Percentiles rank a stretch among this genome's conserved stretches.
phyloP scores from a whole-genome alignment of 2,113 vertebrate genomes.

The Labrus mixtus region DNA sequence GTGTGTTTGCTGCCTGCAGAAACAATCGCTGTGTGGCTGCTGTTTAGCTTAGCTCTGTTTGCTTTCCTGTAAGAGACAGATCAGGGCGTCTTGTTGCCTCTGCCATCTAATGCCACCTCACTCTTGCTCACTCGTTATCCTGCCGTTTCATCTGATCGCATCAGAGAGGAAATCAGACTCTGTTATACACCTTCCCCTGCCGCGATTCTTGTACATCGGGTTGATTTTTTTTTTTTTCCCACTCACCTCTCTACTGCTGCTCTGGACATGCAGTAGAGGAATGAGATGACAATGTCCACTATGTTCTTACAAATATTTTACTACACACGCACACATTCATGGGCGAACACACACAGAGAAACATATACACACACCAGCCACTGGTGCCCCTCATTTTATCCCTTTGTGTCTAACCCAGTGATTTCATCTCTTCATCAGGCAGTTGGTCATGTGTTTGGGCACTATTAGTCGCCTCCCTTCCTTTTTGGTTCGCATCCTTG shows the following conservation, averaged over 20 bases:
- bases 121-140: conserved; percentile 17
- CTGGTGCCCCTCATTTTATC: conserved; percentile 73
- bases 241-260: background rate
- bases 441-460: conserved; percentile 65
- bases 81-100: conserved; percentile 35
- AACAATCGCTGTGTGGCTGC: conserved; percentile 12
- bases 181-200: conserved; percentile 41
- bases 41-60: conserved; percentile 16
- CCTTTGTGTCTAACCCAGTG: conserved; percentile 76
- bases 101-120: conserved; percentile 1
- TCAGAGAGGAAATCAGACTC: conserved; percentile 42
- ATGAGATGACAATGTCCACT: background rate
- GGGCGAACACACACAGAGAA: conserved; percentile 10
- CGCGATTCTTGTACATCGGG: conserved; percentile 24
- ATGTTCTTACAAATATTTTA: conserved; percentile 27
- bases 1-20: conserved; percentile 31
- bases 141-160: conserved; percentile 32
- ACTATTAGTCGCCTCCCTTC: conserved; percentile 68
- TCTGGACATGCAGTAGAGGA: background rate
- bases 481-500: conserved; percentile 57
- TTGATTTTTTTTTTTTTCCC: conserved; percentile 22
- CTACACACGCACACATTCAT: conserved; percentile 19
- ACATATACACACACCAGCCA: conserved; percentile 9
- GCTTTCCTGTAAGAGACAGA: conserved; percentile 13
- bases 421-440: conserved; percentile 78